These are phyloP conservation scores for Betta splendens DNA, from an alignment of 2,797 vertebrate species.

Conservation along the genomic window DNA sequence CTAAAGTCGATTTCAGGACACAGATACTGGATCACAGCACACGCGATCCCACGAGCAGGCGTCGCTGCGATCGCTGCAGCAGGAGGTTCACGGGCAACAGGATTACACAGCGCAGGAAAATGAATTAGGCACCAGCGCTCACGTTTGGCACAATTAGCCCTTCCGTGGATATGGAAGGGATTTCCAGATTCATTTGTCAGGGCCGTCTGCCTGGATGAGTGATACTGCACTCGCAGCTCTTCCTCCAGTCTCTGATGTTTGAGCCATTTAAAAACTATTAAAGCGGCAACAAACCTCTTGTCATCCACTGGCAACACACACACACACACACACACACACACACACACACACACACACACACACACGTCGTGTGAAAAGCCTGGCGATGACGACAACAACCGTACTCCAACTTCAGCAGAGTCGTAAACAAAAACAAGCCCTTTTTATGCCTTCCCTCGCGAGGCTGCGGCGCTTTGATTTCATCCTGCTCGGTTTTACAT, in stretches of 20 bases:
- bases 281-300: constrained; percentile 35
- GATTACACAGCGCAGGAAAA: constrained; percentile 60
- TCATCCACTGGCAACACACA: constrained; percentile 26
- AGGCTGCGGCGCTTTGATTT: constrained; percentile 35
- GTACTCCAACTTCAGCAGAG: constrained; percentile 25
- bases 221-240: constrained; percentile 40
- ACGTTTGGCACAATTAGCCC: constrained; percentile 50
- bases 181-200: constrained; percentile 36
- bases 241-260: constrained; percentile 45
- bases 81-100: constrained; percentile 52
- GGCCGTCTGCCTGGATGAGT: constrained; percentile 38
- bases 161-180: constrained; percentile 48
- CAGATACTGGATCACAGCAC: constrained; percentile 23
- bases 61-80: constrained; percentile 38
- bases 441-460: constrained; percentile 3
- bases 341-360: constrained; percentile 23
- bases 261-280: constrained; percentile 40
- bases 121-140: constrained; percentile 47
- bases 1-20: constrained; percentile 20
- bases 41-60: constrained; percentile 28
- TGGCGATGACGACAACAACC: constrained; percentile 32
- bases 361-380: constrained; percentile 31
- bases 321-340: too few relatives aligned
- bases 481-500: constrained; percentile 33
- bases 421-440: constrained; percentile 54